phyloP scores from a whole-genome alignment of 1,140 invertebrate species.

The Bombyx mandarina region DNA sequence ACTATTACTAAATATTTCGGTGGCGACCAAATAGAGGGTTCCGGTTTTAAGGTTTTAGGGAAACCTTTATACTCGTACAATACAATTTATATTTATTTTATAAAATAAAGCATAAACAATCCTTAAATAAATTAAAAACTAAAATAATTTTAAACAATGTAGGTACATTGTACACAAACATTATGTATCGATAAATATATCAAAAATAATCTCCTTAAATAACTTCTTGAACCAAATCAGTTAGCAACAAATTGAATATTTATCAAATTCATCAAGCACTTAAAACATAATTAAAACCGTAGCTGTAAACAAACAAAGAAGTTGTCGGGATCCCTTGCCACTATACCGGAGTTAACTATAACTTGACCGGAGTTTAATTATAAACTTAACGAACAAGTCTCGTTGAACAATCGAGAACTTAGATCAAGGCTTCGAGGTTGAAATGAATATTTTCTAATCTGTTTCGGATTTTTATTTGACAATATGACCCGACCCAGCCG shows the following conservation, averaged over 20 bases:
- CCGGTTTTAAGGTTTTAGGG: no score
- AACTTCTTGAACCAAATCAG: neutral
- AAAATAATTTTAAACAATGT: no score
- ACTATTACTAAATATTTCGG: no score
- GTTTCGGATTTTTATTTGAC: neutral
- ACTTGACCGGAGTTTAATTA: constrained; percentile 43
- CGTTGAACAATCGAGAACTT: constrained; percentile 29
- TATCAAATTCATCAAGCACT: constrained; percentile 27
- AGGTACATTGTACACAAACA: no score
- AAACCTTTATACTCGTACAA: no score
- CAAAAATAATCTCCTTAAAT: no score
- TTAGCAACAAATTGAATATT: constrained; percentile 23
- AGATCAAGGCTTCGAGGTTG: constrained; percentile 24
- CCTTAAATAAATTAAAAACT: no score
- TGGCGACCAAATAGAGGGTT: no score
- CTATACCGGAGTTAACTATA: constrained; percentile 26
- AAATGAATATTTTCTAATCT: constrained; percentile 10
- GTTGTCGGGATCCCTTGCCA: constrained; percentile 19
- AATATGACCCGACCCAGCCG: no score
- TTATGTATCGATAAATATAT: no score
- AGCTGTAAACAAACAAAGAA: constrained; percentile 31
- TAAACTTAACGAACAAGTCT: constrained; percentile 33
- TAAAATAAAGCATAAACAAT: no score
- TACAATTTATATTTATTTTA: no score
- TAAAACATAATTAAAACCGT: constrained; percentile 27